Evolutionary conservation across 1,140 invertebrate species (phyloP), one percentile per base, ranked within the genome.

Genomic region (Colletes latitarsis): DNA sequence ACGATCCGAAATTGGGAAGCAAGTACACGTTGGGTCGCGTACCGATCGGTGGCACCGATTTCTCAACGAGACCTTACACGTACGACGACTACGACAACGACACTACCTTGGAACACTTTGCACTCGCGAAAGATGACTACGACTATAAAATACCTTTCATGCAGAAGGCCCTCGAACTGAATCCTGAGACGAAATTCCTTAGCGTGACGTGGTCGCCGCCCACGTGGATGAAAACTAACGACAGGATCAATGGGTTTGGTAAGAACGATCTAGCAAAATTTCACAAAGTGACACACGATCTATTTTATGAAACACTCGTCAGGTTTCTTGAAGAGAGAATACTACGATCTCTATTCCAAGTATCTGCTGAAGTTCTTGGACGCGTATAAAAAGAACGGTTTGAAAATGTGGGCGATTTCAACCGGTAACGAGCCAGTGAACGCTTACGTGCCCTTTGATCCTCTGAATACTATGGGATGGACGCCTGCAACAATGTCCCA

Each of bases 201-300:
- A 95, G 95, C 0, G 94, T 96, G 14, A 94, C 96, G 0, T 99
- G 98, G 98, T 96, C 96, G 75, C 94, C 98, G 0, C 98, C 98
- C 0, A 91, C 94, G 4, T 99, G 98, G 98, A 99, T 99, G 98
- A 99, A 99, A 93, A 96, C 96, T 0, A 98, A 97, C 88, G 93
- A 96, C 39, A 92, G 91, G 39, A 77, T 70, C 74, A 86, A 43
- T 66, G 79, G 69, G 75, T 72, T 64, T 14, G 69, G 69, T 79
- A 39, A 10, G 15, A 41, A 19, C n/a, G 0, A 14, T n/a, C 3
- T 62, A 3, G 53, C 30, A 10, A 9, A 30, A 30, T 2, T 2
- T 30, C 30, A 2, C 2, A 2, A 30, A 30, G 30, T 1, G 1
- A 30, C 1, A 30, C 1, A 30, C 30, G 30, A 30, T 30, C 30